Base-by-base conservation (phyloP, 2,888 invertebrate species). In the Caenorhabditis afra region DNA sequence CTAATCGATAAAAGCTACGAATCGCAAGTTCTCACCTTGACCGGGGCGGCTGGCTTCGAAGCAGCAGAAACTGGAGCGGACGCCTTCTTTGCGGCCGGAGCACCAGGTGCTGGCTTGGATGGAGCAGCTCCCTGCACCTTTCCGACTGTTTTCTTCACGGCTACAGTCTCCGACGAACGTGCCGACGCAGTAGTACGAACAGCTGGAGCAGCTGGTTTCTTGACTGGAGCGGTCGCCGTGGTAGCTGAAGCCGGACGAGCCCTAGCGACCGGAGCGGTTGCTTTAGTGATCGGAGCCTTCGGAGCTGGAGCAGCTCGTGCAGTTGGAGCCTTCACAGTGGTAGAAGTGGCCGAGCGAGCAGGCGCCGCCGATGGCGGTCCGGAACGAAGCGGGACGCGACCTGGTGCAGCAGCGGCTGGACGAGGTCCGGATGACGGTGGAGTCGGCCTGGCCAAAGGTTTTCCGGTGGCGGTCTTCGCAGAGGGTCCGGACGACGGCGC, bases 121-220 rank as follows among this genome's bases (percentile, higher is more conserved):
- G 68, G 62, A 23, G 68, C 76, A 20, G 68, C 62, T 49, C 52
- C 67, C 44, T 67, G 67, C 16, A 67, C 75, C 20, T 75, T 75
- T 55, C 67, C 75, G 1, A 75, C 61, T 8, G 50, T 67, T 29
- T 75, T 75, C 49, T 67, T 75, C 62, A 55, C 67, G 16, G 67
- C 67, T 5, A 62, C 11, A 1, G 75, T 35, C 29, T 76, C 68
- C 3, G 64, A 11, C 2, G 22, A 35, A 10, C 35, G n/a, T 16
- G 57, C 4, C n/a, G 55, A 12, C 35, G 61, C 45, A 7, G 61
- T 12, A 3, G 61, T 7, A n/a, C 55, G 45, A 11, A 18, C n/a
- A 7, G 58, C 10, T 12, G 50, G 16, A 22, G 64, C 44, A 55
- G 14, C 16, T 11, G 61, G 18, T 18, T 35, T 57, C 12, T 29